Percentiles rank a stretch among this genome's conserved stretches.
These are phyloP conservation scores for Sebastes minor DNA, from an alignment of 2,797 vertebrate species.

Conservation along the genomic window DNA sequence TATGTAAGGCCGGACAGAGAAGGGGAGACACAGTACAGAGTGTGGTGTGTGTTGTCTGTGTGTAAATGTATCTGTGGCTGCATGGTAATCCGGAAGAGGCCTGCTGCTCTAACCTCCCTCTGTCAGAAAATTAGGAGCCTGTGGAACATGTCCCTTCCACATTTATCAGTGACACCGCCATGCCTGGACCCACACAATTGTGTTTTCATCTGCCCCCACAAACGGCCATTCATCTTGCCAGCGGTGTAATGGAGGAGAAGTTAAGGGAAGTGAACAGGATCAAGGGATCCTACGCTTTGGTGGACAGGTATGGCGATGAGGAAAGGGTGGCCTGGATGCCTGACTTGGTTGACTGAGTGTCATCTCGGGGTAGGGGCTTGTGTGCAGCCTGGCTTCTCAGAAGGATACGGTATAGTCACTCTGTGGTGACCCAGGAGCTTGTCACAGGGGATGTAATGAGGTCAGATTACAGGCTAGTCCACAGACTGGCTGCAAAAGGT, in stretches of 20 bases:
- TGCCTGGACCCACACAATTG: constrained; percentile 62
- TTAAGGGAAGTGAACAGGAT: constrained; percentile 61
- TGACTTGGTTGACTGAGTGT: constrained; percentile 62
- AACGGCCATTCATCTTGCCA: constrained; percentile 63
- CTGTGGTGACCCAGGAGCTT: constrained; percentile 77
- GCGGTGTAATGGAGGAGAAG: constrained; percentile 62
- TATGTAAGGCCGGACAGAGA: not conserved
- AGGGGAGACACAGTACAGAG: not conserved
- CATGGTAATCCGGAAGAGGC: constrained; percentile 20
- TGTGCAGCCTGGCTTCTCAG: constrained; percentile 63
- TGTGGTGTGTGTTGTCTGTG: not conserved
- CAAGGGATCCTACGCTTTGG: constrained; percentile 68
- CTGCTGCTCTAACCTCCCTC: constrained; percentile 16
- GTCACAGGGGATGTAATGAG: constrained; percentile 86
- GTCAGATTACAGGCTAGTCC: constrained; percentile 86
- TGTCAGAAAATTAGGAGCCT: constrained; percentile 56
- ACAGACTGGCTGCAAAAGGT: constrained; percentile 82
- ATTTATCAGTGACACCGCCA: constrained; percentile 70
- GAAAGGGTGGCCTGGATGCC: constrained; percentile 61
- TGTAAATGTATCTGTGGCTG: not conserved
- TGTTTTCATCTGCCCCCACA: constrained; percentile 65
- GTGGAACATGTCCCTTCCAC: constrained; percentile 55
- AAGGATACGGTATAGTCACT: constrained; percentile 77
- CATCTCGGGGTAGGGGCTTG: constrained; percentile 58
- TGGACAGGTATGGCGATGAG: constrained; percentile 70